A percentile compares a stretch with the other conserved stretches of the same genome.
Evolutionary conservation across 2,797 vertebrate species (phyloP).

Genomic region (Natrix natrix): DNA sequence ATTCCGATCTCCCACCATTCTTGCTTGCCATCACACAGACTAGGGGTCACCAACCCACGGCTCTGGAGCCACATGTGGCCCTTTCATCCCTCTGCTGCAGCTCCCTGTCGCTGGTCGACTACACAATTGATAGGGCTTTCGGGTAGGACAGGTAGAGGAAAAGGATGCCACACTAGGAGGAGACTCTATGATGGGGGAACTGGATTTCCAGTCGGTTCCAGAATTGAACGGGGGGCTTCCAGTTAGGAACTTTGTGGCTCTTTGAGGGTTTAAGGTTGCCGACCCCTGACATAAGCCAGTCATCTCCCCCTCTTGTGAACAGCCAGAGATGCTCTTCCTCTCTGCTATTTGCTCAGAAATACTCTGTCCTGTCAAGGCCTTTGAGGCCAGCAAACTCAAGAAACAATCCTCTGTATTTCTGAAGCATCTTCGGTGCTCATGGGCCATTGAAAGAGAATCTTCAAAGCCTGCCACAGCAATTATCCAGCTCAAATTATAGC

Average conservation of each 20-base stretch:
- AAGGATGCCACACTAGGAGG: too few species aligned
- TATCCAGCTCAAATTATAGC: not conserved
- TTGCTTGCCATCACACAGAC: not conserved
- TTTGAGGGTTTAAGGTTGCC: too few species aligned
- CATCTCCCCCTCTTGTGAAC: not conserved
- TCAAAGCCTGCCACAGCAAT: not conserved
- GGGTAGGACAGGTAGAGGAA: too few species aligned
- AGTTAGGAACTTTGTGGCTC: too few species aligned
- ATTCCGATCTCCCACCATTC: not conserved
- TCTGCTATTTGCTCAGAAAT: not conserved
- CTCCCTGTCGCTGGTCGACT: too few species aligned
- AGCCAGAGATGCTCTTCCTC: not conserved
- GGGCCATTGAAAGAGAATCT: not conserved
- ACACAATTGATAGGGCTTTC: too few species aligned
- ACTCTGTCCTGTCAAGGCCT: not conserved
- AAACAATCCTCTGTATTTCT: not conserved
- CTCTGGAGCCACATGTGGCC: too few species aligned
- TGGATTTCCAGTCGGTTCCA: too few species aligned
- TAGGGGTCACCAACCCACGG: too few species aligned
- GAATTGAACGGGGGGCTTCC: too few species aligned
- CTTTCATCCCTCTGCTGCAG: too few species aligned
- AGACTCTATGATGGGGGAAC: too few species aligned
- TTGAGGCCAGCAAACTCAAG: not conserved
- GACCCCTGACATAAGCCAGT: not conserved
- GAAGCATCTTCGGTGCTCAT: not conserved